Base-by-base conservation (phyloP, 2,797 vertebrate species). In the Pristis pectinata region DNA sequence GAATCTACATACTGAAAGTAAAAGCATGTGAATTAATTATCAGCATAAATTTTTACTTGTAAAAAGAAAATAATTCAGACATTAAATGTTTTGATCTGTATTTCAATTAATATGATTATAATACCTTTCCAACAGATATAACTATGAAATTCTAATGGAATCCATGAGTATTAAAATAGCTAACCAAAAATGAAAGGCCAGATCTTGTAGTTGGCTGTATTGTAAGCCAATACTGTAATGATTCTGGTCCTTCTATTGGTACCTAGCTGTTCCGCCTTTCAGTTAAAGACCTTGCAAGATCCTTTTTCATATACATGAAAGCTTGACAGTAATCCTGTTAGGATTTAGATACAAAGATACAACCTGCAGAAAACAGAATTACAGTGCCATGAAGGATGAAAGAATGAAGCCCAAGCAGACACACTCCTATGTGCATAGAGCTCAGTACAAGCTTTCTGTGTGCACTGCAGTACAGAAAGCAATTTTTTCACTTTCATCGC, bases 131-230 rank as follows among this genome's bases (percentile, higher is more conserved):
- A 96, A 96, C 96, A 96, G 30, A 95, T 95, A 97, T 96, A 96
- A 96, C 96, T 95, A 97, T 95, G 96, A 96, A 96, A 96, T 97
- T 97, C 97, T 96, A 96, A 97, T 96, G 96, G 95, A 96, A 97
- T 95, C 95, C 95, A 95, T 96, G 95, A 97, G 97, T 97, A 96
- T 97, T 96, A 94, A 97, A 97, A 97, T 95, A 96, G 96, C 96
- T 94, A 96, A 97, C 96, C n/a, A 97, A 97, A 97, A 97, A 96
- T 94, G 96, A 95, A 96, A 95, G 96, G 95, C 95, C 95, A 96
- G 95, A 95, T 95, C 93, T 95, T 44, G 37, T 91, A 95, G 79
- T 95, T 95, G 95, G 94, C 83, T 93, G 95, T 95, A 64, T 72
- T 27, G 94, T 95, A 95, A 96, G 96, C 94, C 95, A 95, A 96